phyloP scores from a whole-genome alignment of 2,888 invertebrate genomes.

The Tiliacea aurago region DNA sequence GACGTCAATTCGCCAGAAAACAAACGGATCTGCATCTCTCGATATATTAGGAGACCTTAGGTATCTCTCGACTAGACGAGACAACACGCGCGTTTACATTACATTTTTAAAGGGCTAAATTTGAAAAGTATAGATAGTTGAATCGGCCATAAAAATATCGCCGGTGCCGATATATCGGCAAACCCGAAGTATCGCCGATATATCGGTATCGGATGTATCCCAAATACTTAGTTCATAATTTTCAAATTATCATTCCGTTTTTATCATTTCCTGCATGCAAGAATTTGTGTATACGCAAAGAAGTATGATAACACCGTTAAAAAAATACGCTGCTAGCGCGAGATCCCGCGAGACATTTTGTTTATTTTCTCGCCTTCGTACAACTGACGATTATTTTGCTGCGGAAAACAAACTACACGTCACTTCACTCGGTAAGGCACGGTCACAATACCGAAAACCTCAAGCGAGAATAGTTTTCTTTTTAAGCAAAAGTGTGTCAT shows the following conservation, averaged over 20 bases:
- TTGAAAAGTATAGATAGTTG: no score
- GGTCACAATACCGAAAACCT: slow-evolving; percentile 82
- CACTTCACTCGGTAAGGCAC: slow-evolving; percentile 72
- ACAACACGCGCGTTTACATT: no score
- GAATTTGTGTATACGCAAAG: slow-evolving; percentile 8
- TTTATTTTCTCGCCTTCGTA: slow-evolving; percentile 80
- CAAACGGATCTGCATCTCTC: no score
- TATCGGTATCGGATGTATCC: no score
- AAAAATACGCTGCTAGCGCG: slow-evolving; percentile 67
- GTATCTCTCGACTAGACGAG: no score
- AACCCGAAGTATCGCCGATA: no score
- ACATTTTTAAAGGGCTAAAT: no score
- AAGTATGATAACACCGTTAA: slow-evolving; percentile 13
- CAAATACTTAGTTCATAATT: slow-evolving; percentile 1
- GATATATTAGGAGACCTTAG: no score
- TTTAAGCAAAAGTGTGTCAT: slow-evolving; percentile 48
- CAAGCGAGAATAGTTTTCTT: slow-evolving; percentile 73
- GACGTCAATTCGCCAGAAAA: no score
- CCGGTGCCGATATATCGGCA: no score
- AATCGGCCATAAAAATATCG: no score
- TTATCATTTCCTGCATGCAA: slow-evolving; percentile 1
- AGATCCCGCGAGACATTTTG: slow-evolving; percentile 75
- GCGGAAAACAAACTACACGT: slow-evolving; percentile 76
- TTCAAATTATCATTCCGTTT: slow-evolving; percentile 16
- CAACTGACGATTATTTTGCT: slow-evolving; percentile 77